phyloP scores from a whole-genome alignment of 2,113 vertebrate genomes.

The Syngnathus floridae region DNA sequence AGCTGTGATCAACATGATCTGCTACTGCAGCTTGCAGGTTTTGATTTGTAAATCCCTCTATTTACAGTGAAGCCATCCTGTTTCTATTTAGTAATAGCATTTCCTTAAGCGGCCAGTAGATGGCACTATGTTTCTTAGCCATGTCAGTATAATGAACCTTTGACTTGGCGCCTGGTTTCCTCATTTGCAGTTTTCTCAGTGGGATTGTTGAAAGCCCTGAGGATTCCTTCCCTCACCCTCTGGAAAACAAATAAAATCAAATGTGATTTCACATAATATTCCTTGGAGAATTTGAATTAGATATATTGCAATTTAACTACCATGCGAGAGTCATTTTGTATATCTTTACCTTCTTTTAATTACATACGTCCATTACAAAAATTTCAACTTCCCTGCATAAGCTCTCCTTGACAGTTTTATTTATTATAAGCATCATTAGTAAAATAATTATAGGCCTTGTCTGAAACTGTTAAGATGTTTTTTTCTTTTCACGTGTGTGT shows the following conservation, averaged over 20 bases:
- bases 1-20: background rate
- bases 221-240: constrained; percentile 91
- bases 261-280: background rate
- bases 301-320: background rate
- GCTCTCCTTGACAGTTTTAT: constrained; percentile 51
- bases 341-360: constrained; percentile 19
- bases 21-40: background rate
- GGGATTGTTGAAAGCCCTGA: constrained; percentile 96
- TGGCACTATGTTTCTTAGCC: constrained; percentile 67
- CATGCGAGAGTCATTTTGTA: background rate
- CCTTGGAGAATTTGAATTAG: constrained; percentile 10
- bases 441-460: constrained; percentile 68
- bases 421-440: constrained; percentile 58
- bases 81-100: constrained; percentile 8
- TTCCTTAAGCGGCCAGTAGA: constrained; percentile 63
- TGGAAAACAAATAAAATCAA: constrained; percentile 48
- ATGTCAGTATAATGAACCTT: constrained; percentile 72
- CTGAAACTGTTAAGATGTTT: constrained; percentile 44
- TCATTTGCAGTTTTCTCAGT: constrained; percentile 95
- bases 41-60: background rate
- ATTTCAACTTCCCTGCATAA: constrained; percentile 35
- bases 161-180: constrained; percentile 91
- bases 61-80: background rate
- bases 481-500: constrained; percentile 33
- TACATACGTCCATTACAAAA: constrained; percentile 41